Evolutionary conservation across 37 sponge, comb jelly and placozoan species (phyloP).

Genomic region (Amphimedon queenslandica): DNA sequence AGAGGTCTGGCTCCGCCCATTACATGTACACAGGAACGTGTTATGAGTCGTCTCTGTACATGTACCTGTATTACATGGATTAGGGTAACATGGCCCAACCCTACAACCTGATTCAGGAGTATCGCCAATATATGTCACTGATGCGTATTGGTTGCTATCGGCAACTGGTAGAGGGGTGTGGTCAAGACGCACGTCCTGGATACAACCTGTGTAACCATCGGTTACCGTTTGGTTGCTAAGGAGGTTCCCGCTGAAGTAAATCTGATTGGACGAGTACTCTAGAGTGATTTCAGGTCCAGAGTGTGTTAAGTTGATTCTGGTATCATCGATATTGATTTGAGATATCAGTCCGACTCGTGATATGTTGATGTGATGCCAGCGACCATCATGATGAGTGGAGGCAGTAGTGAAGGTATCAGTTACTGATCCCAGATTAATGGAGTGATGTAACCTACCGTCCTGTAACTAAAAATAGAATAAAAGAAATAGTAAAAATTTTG

Average conservation of each 20-base stretch:
- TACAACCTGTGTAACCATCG: conserved; percentile 28
- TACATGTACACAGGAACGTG: conserved; percentile 24
- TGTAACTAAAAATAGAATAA: too few relatives aligned
- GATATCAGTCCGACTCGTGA: conserved; percentile 17
- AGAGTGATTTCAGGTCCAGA: conserved; percentile 25
- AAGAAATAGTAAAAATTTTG: too few relatives aligned
- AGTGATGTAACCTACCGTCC: too few relatives aligned
- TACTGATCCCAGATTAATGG: conserved; percentile 33
- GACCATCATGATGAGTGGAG: conserved; percentile 3
- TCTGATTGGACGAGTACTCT: conserved; percentile 12
- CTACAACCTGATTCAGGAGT: conserved; percentile 7
- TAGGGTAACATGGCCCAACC: conserved; percentile 33
- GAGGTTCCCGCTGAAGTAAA: conserved; percentile 47
- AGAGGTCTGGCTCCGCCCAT: neutral
- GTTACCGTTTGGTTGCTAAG: neutral
- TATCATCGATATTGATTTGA: conserved; percentile 21
- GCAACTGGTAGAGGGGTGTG: conserved; percentile 25
- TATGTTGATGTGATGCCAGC: conserved; percentile 35
- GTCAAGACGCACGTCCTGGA: conserved; percentile 50
- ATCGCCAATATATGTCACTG: conserved; percentile 17
- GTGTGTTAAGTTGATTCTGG: conserved; percentile 5
- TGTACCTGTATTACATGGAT: conserved; percentile 35
- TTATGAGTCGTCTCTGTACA: conserved; percentile 23
- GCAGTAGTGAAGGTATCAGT: neutral
- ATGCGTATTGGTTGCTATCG: conserved; percentile 36